Percentiles rank a stretch among this genome's conserved stretches.
These are phyloP conservation scores for Camponotus vicinus DNA, from an alignment of 1,140 invertebrate genomes.

Conservation along the genomic window DNA sequence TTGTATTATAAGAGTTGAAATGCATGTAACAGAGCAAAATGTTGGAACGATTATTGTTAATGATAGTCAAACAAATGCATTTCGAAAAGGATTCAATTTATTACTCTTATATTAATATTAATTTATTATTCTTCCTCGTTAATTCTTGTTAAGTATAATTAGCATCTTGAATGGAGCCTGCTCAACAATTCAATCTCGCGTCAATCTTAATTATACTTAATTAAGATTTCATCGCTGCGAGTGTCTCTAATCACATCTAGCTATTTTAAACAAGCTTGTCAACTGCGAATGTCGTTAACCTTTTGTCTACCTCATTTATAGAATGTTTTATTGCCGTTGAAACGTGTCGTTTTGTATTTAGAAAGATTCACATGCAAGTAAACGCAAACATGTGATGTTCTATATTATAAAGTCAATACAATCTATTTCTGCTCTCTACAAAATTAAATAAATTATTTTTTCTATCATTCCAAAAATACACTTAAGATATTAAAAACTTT, in stretches of 20 bases:
- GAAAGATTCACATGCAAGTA: background rate
- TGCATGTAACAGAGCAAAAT: background rate
- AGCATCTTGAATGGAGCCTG: background rate
- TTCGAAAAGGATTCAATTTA: slow-evolving; percentile 68
- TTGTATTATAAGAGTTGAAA: background rate
- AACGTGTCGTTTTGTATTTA: background rate
- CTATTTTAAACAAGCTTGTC: slow-evolving; percentile 3
- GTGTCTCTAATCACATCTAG: slow-evolving; percentile 38
- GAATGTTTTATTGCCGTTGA: background rate
- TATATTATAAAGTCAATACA: background rate
- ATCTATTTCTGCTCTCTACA: background rate
- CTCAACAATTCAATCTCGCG: background rate
- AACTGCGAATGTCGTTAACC: slow-evolving; percentile 45
- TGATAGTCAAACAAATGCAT: background rate
- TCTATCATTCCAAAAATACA: background rate
- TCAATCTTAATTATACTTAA: slow-evolving; percentile 75
- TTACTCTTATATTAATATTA: background rate
- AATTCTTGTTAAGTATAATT: slow-evolving; percentile 55
- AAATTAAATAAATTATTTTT: background rate
- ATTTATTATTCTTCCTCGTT: slow-evolving; percentile 31
- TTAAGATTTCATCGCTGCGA: slow-evolving; percentile 44
- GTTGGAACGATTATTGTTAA: background rate
- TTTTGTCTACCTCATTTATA: background rate
- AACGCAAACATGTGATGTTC: background rate
- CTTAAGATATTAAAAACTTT: background rate